These are phyloP conservation scores for Plectus sambesii DNA, from an alignment of 1,140 invertebrate species.

Conservation along the genomic window DNA sequence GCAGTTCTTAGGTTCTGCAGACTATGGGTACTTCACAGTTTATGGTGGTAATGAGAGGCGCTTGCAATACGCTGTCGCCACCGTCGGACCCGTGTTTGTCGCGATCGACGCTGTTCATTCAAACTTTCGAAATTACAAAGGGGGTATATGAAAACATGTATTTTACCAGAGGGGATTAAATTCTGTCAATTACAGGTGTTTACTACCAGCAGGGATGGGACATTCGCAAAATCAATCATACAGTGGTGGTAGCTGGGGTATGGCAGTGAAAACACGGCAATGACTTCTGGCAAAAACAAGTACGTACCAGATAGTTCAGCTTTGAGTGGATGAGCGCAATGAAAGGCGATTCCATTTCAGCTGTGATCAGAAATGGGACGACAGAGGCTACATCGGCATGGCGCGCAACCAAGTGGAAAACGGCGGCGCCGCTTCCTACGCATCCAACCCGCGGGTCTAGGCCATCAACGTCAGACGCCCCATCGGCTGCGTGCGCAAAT, in stretches of 20 bases:
- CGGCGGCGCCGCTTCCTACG: slow-evolving; percentile 51
- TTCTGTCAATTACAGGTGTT: slow-evolving; percentile 49
- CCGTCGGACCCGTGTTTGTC: slow-evolving; percentile 66
- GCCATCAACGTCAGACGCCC: no score
- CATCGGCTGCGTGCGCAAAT: no score
- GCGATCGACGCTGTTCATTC: slow-evolving; percentile 79
- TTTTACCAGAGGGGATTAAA: slow-evolving; percentile 1
- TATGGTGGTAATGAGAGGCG: slow-evolving; percentile 53
- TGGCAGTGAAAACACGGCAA: slow-evolving; percentile 56
- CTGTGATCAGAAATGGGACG: slow-evolving; percentile 50
- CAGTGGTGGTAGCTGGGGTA: slow-evolving; percentile 74
- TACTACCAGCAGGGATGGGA: slow-evolving; percentile 61
- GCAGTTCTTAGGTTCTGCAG: slow-evolving; percentile 62
- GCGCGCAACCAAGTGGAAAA: slow-evolving; percentile 50
- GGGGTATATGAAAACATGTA: no score
- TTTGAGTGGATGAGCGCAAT: slow-evolving; percentile 10
- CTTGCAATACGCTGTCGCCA: slow-evolving; percentile 66
- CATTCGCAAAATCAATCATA: slow-evolving; percentile 67
- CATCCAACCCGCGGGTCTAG: slow-evolving; percentile 50
- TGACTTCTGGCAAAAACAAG: slow-evolving; percentile 77
- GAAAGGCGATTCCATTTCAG: background rate
- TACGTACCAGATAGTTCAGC: no score
- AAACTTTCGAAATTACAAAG: slow-evolving; percentile 64
- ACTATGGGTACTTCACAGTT: slow-evolving; percentile 60
- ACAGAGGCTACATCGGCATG: slow-evolving; percentile 53